Conservation (phyloP, 2,113 vertebrate genomes). For the Pituophis catenifer region DNA sequence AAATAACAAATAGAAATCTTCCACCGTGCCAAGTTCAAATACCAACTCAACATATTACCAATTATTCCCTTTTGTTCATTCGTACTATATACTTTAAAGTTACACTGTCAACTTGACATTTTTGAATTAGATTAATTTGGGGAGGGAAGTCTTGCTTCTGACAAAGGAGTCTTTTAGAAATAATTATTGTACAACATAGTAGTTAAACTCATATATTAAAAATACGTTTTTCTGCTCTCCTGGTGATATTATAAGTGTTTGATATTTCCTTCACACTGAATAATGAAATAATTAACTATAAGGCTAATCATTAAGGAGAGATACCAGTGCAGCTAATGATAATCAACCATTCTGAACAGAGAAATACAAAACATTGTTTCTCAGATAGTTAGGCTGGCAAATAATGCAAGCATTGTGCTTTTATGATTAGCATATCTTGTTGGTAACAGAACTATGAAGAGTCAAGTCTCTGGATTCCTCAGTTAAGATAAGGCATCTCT, state of each 20-base stretch:
- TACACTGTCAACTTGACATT: conserved; percentile 16
- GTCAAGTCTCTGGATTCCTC: neutral
- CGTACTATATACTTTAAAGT: conserved; percentile 14
- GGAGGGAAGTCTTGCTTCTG: neutral
- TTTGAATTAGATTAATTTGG: conserved; percentile 13
- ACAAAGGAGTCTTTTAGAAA: conserved; percentile 15
- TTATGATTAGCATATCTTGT: neutral
- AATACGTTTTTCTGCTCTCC: neutral
- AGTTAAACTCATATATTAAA: conserved; percentile 10
- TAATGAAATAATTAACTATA: neutral
- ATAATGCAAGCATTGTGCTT: neutral
- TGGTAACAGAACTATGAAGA: neutral
- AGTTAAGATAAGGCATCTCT: neutral
- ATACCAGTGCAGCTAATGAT: neutral
- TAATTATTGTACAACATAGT: neutral
- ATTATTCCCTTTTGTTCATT: conserved; percentile 28
- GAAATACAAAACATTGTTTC: neutral
- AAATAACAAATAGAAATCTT: conserved; percentile 14
- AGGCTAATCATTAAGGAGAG: neutral
- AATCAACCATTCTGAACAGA: neutral
- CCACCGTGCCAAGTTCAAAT: conserved; percentile 13
- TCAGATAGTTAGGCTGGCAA: neutral
- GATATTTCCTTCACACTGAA: conserved; percentile 7
- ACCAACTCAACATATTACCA: conserved; percentile 8
- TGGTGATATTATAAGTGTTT: neutral